Evolutionary conservation across 2,888 invertebrate genomes (phyloP).

Genomic region (Andricus curvator): DNA sequence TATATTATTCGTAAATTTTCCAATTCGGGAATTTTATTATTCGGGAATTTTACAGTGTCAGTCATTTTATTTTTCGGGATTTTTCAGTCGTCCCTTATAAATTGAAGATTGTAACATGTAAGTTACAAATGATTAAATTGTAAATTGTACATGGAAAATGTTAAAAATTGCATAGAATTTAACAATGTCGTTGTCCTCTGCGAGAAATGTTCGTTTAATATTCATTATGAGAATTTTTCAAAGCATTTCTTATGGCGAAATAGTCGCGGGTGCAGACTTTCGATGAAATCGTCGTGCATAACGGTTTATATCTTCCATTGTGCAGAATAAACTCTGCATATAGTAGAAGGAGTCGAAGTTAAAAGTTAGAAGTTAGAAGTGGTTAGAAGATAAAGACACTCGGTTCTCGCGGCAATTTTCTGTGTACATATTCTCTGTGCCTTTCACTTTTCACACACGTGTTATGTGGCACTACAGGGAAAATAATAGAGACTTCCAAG

Average conservation of each 20-base stretch:
- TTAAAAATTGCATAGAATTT: background rate
- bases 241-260: background rate
- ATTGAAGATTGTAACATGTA: no score
- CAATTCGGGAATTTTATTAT: no score
- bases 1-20: no score
- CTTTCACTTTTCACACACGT: constrained; percentile 68
- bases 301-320: constrained; percentile 26
- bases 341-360: background rate
- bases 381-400: constrained; percentile 30
- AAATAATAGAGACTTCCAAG: constrained; percentile 59
- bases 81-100: no score
- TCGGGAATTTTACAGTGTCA: no score
- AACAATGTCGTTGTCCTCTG: background rate
- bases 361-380: background rate
- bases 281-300: constrained; percentile 7
- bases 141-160: no score
- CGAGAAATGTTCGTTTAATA: background rate
- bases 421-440: constrained; percentile 56
- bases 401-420: constrained; percentile 31
- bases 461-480: constrained; percentile 51
- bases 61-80: no score
- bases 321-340: constrained; percentile 29
- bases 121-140: no score
- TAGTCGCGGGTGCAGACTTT: constrained; percentile 9
- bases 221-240: constrained; percentile 1